Conservation (phyloP, 2,797 vertebrate genomes). For the Streptopelia turtur region DNA sequence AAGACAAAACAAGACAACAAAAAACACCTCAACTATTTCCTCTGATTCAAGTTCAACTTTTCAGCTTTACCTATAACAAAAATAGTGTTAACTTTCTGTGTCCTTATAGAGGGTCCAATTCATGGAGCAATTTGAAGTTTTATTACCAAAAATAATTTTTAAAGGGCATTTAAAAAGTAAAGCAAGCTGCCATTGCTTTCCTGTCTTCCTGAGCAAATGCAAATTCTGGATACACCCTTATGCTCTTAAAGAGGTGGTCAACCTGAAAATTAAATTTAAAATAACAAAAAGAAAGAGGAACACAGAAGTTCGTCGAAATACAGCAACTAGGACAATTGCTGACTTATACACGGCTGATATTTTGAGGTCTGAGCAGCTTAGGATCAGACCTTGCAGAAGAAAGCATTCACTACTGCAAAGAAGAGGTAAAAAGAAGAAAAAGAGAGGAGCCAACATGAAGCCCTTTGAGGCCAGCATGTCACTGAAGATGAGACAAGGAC, state of each 20-base stretch:
- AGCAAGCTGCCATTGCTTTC: not conserved
- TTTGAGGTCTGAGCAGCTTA: not conserved
- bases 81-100: not conserved
- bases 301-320: not conserved
- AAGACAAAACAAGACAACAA: not conserved
- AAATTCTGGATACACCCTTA: not conserved
- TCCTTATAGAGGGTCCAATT: not conserved
- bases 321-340: not conserved
- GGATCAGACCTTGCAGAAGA: not conserved
- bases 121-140: not conserved
- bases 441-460: not conserved
- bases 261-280: not conserved
- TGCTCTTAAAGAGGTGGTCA: not conserved
- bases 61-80: not conserved
- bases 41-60: not conserved
- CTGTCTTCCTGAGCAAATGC: not conserved
- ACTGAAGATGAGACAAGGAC: not conserved
- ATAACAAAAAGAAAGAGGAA: not conserved
- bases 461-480: rapidly evolving
- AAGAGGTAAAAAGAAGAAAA: not conserved
- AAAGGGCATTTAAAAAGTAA: not conserved
- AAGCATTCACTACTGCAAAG: not conserved
- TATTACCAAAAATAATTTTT: not conserved
- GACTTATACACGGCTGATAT: not conserved
- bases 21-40: not conserved